These are phyloP conservation scores for Megaceryle alcyon DNA, from an alignment of 2,797 vertebrate genomes.

Conservation along the genomic window DNA sequence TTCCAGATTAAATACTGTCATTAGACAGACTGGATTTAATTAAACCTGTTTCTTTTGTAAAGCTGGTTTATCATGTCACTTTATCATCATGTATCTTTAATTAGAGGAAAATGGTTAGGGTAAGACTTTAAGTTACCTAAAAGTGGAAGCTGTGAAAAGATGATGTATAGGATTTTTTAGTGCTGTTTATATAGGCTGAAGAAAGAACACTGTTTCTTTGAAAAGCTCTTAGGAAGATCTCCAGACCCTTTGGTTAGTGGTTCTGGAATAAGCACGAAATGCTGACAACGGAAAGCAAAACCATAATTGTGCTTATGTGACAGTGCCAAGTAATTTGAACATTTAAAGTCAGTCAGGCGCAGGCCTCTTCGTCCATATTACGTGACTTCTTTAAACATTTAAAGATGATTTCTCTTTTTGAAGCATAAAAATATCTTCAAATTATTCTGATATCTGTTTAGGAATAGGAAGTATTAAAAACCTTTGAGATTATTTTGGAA, in stretches of 20 bases:
- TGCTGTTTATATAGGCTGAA: neutral
- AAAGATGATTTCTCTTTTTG: neutral
- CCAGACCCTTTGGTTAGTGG: conserved; percentile 46
- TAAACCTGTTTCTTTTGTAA: neutral
- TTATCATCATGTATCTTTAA: neutral
- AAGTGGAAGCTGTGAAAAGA: conserved; percentile 8
- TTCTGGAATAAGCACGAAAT: conserved; percentile 54
- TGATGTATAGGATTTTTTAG: neutral
- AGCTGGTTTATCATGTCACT: neutral
- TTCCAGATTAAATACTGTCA: neutral
- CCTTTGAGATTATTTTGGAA: conserved; percentile 36
- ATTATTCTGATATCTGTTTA: neutral
- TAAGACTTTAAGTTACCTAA: neutral
- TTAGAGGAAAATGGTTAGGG: neutral
- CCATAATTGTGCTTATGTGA: conserved; percentile 49
- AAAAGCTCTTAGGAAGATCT: conserved; percentile 40
- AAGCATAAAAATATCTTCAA: neutral
- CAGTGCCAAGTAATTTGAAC: conserved; percentile 24
- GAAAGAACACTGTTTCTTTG: conserved; percentile 12
- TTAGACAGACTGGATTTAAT: neutral
- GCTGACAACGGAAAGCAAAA: conserved; percentile 63
- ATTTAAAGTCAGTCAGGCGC: neutral
- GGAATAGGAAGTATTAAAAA: conserved; percentile 47
- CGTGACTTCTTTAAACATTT: neutral
- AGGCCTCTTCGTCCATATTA: neutral